Conservation (phyloP, 2,888 invertebrate species). For the Sylvicola cinctus region DNA sequence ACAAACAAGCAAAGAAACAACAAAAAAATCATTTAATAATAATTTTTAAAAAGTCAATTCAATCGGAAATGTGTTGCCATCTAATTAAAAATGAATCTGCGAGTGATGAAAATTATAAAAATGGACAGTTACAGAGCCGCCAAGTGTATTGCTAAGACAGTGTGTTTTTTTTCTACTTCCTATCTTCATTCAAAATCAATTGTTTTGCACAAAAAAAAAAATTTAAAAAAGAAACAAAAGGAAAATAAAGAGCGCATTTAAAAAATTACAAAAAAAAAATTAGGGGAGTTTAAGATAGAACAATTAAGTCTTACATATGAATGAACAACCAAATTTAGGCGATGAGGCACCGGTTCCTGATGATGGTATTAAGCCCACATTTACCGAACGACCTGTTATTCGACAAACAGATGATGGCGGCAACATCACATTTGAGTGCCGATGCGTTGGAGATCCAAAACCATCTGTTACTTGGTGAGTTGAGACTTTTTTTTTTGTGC, state of each 20-base stretch:
- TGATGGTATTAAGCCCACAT: constrained; percentile 89
- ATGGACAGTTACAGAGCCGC: too few species aligned
- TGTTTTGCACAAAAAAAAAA: too few species aligned
- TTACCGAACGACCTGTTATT: constrained; percentile 94
- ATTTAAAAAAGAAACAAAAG: neutral
- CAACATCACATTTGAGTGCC: constrained; percentile 90
- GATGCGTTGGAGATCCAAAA: constrained; percentile 92
- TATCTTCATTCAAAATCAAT: too few species aligned
- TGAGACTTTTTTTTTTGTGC: constrained; percentile 7
- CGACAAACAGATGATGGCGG: constrained; percentile 91
- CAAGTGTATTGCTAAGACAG: too few species aligned
- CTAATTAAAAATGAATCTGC: too few species aligned
- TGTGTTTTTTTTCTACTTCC: too few species aligned
- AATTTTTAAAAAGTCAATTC: too few species aligned
- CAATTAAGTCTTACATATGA: neutral
- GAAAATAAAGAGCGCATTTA: neutral
- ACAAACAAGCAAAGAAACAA: too few species aligned
- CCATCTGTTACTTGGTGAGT: constrained; percentile 85
- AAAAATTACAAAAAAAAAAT: neutral
- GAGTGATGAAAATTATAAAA: too few species aligned
- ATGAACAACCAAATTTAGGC: constrained; percentile 36
- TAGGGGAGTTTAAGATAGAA: too few species aligned
- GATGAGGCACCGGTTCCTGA: constrained; percentile 88
- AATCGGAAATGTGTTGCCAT: too few species aligned
- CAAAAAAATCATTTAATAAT: too few species aligned